Base-by-base conservation (phyloP, 1,140 invertebrate species). In the Microplitis mediator region DNA sequence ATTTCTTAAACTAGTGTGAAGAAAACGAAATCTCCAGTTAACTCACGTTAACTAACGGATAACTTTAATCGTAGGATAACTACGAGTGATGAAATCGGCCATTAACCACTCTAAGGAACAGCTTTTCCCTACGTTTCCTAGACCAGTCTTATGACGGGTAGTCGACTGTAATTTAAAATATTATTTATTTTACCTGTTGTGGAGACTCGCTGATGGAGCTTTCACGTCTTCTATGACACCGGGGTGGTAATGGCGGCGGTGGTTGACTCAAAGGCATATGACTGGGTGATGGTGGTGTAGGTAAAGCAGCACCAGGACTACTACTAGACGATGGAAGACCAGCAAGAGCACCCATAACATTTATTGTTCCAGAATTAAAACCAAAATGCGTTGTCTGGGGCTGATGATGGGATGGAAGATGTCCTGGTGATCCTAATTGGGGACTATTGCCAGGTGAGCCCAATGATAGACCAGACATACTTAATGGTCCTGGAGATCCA, bases 171-270 rank as follows among this genome's bases (percentile, higher is more conserved):
- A 23, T 23, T 23, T 23, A 1, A 23, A 23, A 6, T 13, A 58
- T 31, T 45, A 6, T 45, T 45, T 45, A 0, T 45, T 45, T 78
- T 76, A 89, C 88, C 81, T 89, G 87, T 79, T 89, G 88, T 6
- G 87, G 88, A 56, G 88, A 89, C 72, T 92, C 91, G 11, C 89
- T 88, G n/a, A 88, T 78, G 35, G 88, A 90, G 77, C 89, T 90
- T 75, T 92, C 91, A 65, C 90, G 82, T 73, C 89, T 88, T 62
- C 89, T 79, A 73, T 84, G 77, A 67, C 80, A 81, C 60, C 90
- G 84, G 0, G 91, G 91, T 6, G 91, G 90, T 39, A 91, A 81
- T 16, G 91, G 90, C 1, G 90, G 88, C 11, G 89, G 88, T 70
- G 83, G 87, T 78, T 81, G 87, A 78, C 73, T 84, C 73, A 81